phyloP scores from a whole-genome alignment of 2,888 invertebrate species.

The Dasypogon diadema region DNA sequence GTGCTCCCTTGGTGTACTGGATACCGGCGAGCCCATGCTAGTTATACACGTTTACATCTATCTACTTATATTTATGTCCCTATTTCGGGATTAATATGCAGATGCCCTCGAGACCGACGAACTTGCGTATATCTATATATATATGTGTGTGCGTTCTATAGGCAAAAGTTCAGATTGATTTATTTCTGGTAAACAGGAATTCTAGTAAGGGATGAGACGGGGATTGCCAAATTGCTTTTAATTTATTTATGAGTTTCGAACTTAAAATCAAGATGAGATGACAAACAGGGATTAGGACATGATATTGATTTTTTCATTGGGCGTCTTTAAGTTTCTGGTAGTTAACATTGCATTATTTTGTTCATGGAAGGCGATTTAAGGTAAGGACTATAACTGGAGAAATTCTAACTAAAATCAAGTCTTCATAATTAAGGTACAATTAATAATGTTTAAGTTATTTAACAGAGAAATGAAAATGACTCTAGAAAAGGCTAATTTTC shows the following conservation, averaged over 20 bases:
- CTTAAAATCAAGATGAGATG: conserved; percentile 49
- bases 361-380: no score
- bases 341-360: no score
- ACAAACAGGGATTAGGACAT: conserved; percentile 43
- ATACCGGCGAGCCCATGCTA: not conserved
- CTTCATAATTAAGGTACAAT: no score
- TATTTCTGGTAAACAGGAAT: conserved; percentile 54
- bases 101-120: conserved; percentile 41
- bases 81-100: conserved; percentile 56
- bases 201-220: conserved; percentile 25
- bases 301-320: conserved; percentile 16
- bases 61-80: conserved; percentile 41
- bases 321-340: conserved; percentile 3
- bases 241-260: conserved; percentile 53
- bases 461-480: no score
- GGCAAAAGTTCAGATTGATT: conserved; percentile 54
- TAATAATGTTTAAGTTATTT: no score
- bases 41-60: conserved; percentile 27
- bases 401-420: no score
- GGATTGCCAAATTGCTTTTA: conserved; percentile 49
- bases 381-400: no score
- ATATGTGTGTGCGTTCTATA: conserved; percentile 38
- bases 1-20: not conserved
- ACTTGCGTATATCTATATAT: not conserved
- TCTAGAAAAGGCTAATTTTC: no score